Evolutionary conservation across 2,113 vertebrate species (phyloP).

Genomic region (Myrmophylax atrothorax): DNA sequence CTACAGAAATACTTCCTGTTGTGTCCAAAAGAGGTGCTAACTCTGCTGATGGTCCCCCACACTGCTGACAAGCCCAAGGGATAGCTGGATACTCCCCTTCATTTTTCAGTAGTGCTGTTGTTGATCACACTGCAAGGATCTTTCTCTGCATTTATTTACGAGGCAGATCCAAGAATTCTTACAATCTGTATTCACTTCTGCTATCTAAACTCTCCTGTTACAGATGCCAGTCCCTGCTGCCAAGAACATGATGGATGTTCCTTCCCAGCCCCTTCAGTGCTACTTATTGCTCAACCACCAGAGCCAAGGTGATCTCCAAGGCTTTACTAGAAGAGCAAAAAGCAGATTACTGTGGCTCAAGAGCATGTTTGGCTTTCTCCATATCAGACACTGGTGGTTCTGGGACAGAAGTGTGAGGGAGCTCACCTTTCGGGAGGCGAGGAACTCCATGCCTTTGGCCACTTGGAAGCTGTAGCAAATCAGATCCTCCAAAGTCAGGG

Average conservation of each 20-base stretch:
- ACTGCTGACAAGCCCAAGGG: neutral
- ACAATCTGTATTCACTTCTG: neutral
- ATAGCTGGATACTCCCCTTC: neutral
- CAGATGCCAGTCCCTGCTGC: neutral
- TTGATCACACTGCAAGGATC: neutral
- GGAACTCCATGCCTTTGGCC: constrained; percentile 95
- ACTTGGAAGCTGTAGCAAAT: constrained; percentile 97
- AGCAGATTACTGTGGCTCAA: neutral
- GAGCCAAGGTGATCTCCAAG: neutral
- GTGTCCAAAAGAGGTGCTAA: neutral
- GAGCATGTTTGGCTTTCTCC: neutral
- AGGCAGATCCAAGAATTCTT: neutral
- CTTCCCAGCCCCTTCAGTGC: neutral
- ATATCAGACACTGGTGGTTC: neutral
- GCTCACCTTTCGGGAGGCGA: constrained; percentile 91
- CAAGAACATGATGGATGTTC: neutral
- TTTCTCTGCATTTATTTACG: neutral
- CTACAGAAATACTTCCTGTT: neutral
- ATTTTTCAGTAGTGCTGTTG: neutral
- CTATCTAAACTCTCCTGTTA: neutral
- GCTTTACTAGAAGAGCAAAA: neutral
- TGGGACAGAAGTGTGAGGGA: neutral
- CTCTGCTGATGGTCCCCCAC: neutral
- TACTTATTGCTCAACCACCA: neutral
- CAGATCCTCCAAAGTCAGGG: constrained; percentile 90